A percentile compares a stretch with the other conserved stretches of the same genome.
These are phyloP conservation scores for Propsilocerus akamusi DNA, from an alignment of 1,140 invertebrate genomes.

Conservation along the genomic window DNA sequence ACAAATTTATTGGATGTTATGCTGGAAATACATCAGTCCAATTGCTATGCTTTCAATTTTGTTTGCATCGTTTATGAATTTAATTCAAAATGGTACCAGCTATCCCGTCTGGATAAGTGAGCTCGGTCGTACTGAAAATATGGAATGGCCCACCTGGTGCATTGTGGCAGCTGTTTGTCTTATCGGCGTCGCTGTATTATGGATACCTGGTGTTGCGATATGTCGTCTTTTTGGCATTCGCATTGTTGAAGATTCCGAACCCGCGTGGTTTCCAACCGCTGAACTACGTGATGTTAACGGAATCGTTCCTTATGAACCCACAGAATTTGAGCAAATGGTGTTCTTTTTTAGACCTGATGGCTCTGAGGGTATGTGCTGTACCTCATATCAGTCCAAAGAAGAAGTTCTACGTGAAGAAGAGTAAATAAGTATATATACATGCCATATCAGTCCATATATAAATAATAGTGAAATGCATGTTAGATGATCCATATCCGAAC, in stretches of 20 bases:
- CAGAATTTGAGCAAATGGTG: conserved; percentile 52
- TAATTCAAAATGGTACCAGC: conserved; percentile 57
- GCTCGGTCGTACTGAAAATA: conserved; percentile 47
- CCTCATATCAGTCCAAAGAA: conserved; percentile 29
- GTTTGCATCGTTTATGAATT: conserved; percentile 64
- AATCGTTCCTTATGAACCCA: conserved; percentile 58
- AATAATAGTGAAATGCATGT: no score
- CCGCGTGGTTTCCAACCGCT: conserved; percentile 78
- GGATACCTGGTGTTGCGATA: conserved; percentile 68
- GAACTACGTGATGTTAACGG: conserved; percentile 78
- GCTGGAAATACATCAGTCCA: conserved; percentile 87
- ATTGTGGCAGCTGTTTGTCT: conserved; percentile 54
- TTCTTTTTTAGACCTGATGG: conserved; percentile 74
- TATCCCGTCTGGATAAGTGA: conserved; percentile 70
- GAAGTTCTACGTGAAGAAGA: conserved; percentile 23
- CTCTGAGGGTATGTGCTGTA: conserved; percentile 62
- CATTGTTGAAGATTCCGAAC: conserved; percentile 74
- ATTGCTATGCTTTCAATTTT: conserved; percentile 79
- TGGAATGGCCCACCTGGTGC: conserved; percentile 74
- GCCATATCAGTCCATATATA: no score
- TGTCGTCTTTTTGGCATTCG: conserved; percentile 52
- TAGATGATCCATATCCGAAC: no score
- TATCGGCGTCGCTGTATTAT: conserved; percentile 63
- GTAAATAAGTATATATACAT: no score
- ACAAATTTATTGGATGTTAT: conserved; percentile 75